Evolutionary conservation across 2,113 vertebrate species (phyloP).

Genomic region (Hirundichthys speculiger): DNA sequence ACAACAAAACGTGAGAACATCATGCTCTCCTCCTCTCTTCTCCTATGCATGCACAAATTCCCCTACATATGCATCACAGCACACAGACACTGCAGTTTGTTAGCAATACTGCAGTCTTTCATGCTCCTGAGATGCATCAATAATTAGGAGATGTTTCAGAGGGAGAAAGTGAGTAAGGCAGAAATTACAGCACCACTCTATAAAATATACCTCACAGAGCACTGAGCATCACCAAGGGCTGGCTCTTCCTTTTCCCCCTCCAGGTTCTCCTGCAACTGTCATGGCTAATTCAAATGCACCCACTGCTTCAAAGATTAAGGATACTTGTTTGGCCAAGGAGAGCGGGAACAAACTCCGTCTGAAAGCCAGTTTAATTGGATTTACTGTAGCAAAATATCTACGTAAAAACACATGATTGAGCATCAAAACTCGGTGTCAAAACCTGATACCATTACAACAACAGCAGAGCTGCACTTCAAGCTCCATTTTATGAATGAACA

Average conservation of each 20-base stretch:
- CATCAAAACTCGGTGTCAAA: background rate
- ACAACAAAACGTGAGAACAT: constrained; percentile 4
- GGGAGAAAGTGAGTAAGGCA: constrained; percentile 11
- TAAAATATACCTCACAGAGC: constrained; percentile 8
- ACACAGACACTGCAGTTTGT: constrained; percentile 18
- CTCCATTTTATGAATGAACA: background rate
- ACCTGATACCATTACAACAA: background rate
- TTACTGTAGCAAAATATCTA: too few relatives aligned
- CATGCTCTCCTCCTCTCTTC: background rate
- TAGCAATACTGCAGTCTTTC: constrained; percentile 24
- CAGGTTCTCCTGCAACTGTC: constrained; percentile 9
- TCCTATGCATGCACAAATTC: background rate
- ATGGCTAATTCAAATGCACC: constrained; percentile 34
- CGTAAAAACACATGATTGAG: too few relatives aligned
- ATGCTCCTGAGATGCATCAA: constrained; percentile 23
- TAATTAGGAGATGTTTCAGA: constrained; percentile 14
- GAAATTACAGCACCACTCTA: constrained; percentile 22
- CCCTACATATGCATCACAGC: constrained; percentile 10
- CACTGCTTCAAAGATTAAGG: constrained; percentile 26
- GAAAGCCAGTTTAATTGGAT: too few relatives aligned
- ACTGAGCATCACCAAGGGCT: background rate
- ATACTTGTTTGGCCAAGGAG: background rate
- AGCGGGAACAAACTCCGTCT: too few relatives aligned
- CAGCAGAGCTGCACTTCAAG: background rate
- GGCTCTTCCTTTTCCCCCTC: constrained; percentile 3